phyloP scores from a whole-genome alignment of 2,113 vertebrate genomes.

The Seriola quinqueradiata region DNA sequence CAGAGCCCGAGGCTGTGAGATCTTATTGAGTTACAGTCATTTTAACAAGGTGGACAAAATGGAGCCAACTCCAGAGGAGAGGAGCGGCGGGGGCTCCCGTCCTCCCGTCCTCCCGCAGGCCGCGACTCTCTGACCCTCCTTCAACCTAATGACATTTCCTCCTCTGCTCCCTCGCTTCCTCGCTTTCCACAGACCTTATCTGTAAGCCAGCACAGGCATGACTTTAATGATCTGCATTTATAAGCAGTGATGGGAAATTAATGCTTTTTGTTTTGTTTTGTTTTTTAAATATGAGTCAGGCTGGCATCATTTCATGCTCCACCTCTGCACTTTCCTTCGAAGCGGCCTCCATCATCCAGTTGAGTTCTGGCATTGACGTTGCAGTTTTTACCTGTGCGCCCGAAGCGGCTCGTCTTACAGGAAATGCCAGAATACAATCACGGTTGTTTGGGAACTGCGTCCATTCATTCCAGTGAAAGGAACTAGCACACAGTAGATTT shows the following conservation, averaged over 20 bases:
- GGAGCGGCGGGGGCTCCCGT: conserved; percentile 22
- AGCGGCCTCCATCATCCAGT: neutral
- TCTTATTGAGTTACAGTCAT: conserved; percentile 70
- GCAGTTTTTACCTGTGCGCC: conserved; percentile 26
- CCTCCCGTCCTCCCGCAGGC: conserved; percentile 25
- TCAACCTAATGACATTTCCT: conserved; percentile 66
- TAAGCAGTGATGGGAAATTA: neutral
- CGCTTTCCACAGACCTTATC: neutral
- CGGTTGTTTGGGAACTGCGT: neutral
- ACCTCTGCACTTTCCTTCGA: neutral
- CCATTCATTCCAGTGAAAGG: conserved; percentile 11
- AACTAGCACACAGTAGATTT: neutral
- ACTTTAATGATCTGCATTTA: conserved; percentile 8
- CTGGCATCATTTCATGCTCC: conserved; percentile 1
- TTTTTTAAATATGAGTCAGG: no score
- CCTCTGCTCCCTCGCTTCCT: conserved; percentile 9
- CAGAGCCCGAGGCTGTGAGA: conserved; percentile 30
- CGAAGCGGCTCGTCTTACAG: conserved; percentile 27
- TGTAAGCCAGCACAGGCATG: neutral
- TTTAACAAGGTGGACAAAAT: conserved; percentile 60
- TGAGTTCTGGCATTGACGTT: neutral
- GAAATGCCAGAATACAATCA: conserved; percentile 24
- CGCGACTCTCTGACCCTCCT: conserved; percentile 45
- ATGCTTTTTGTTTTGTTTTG: neutral
- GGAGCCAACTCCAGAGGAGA: conserved; percentile 39